phyloP scores from a whole-genome alignment of 2,113 vertebrate species.

The Varanus salvator region DNA sequence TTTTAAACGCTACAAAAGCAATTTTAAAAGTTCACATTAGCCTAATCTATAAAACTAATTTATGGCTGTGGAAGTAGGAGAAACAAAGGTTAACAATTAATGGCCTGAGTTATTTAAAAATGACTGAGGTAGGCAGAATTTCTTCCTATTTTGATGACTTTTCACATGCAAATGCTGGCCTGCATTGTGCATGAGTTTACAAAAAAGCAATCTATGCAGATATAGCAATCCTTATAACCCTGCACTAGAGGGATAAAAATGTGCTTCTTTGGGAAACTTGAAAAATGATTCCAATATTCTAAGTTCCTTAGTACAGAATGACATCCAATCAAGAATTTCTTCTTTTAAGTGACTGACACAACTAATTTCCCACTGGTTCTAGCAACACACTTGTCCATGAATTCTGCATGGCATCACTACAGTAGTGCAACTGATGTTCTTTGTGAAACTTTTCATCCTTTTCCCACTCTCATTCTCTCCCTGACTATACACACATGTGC shows the following conservation, averaged over 20 bases:
- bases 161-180: constrained; percentile 69
- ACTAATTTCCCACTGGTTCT: not conserved
- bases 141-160: constrained; percentile 75
- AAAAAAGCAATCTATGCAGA: constrained; percentile 46
- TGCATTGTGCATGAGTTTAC: constrained; percentile 38
- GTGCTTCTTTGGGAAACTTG: not conserved
- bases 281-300: not conserved
- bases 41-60: constrained; percentile 87
- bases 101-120: constrained; percentile 79
- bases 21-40: constrained; percentile 83
- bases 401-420: not conserved
- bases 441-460: not conserved
- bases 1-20: constrained; percentile 76
- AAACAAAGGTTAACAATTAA: constrained; percentile 82
- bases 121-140: constrained; percentile 77
- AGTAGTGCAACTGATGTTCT: not conserved
- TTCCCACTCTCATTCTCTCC: no score
- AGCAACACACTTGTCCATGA: not conserved
- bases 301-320: not conserved
- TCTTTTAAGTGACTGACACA: not conserved
- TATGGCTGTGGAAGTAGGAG: constrained; percentile 72
- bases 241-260: constrained; percentile 35
- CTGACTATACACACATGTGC: no score
- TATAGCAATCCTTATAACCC: constrained; percentile 45
- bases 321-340: not conserved